Conservation (phyloP, 2,797 vertebrate species). For the Hydrocynus forskahlii region DNA sequence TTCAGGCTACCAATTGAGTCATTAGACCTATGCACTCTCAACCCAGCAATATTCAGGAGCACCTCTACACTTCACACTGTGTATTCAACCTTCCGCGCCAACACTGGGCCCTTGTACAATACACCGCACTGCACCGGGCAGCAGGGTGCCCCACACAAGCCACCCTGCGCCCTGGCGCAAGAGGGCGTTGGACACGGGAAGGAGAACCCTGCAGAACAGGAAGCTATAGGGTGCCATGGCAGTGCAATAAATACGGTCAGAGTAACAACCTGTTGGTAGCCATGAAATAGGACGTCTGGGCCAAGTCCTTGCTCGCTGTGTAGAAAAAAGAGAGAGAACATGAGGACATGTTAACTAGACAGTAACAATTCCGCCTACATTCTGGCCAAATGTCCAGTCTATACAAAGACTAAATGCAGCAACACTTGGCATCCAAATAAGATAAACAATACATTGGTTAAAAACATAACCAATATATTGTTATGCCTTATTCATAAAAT, state of each 20-base stretch:
- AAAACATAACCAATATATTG: too few relatives aligned
- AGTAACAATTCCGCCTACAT: too few relatives aligned
- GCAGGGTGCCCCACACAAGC: conserved; percentile 67
- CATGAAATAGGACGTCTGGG: conserved; percentile 99
- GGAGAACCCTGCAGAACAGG: conserved; percentile 99
- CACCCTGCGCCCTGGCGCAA: conserved; percentile 76
- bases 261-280: conserved; percentile 99
- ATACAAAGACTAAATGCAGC: too few relatives aligned
- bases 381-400: too few relatives aligned
- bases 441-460: too few relatives aligned
- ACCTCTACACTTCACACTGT: conserved; percentile 99
- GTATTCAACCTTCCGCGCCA: conserved; percentile 99
- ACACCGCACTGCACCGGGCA: conserved; percentile 90
- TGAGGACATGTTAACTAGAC: too few relatives aligned
- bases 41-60: conserved; percentile 99
- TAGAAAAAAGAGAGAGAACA: conserved; percentile 76
- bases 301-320: conserved; percentile 99
- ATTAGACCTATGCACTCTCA: conserved; percentile 99
- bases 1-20: conserved; percentile 99
- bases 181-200: conserved; percentile 96
- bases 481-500: too few relatives aligned
- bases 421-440: too few relatives aligned
- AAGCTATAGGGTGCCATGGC: conserved; percentile 99
- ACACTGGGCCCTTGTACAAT: conserved; percentile 95
- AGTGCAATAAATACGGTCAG: conserved; percentile 99